phyloP scores from a whole-genome alignment of 2,113 vertebrate species.

The Boleophthalmus pectinirostris region DNA sequence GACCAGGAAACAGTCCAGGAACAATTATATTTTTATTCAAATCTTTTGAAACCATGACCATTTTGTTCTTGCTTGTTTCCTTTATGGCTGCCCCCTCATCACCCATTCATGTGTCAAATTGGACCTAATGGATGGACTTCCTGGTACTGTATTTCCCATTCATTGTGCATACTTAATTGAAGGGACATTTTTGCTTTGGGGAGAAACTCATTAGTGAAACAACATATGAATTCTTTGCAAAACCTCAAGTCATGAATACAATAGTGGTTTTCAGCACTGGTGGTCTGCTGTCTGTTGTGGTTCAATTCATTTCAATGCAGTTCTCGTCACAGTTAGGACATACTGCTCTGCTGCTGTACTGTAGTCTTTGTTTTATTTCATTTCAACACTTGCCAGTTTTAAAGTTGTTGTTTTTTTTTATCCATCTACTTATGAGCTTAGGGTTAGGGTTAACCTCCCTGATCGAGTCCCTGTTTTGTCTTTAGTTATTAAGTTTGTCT shows the following conservation, averaged over 20 bases:
- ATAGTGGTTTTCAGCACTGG: background rate
- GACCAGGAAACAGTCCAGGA: background rate
- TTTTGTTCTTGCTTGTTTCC: background rate
- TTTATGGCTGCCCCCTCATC: slow-evolving; percentile 37
- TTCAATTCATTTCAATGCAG: background rate
- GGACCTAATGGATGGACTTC: slow-evolving; percentile 51
- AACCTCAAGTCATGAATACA: background rate
- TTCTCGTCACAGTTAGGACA: too few species aligned
- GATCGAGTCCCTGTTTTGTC: too few species aligned
- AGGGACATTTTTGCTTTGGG: slow-evolving; percentile 17
- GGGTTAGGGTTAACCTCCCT: too few species aligned
- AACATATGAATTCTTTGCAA: slow-evolving; percentile 46
- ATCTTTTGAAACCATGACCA: background rate
- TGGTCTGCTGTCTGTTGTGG: background rate
- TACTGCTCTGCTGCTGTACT: too few species aligned
- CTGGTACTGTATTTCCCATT: slow-evolving; percentile 3
- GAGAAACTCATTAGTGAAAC: slow-evolving; percentile 60
- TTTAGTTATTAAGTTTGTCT: background rate
- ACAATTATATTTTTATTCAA: background rate
- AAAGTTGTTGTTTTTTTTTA: background rate
- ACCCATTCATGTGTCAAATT: slow-evolving; percentile 60
- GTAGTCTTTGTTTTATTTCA: background rate
- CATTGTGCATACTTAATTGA: slow-evolving; percentile 35
- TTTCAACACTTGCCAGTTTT: background rate
- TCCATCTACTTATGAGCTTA: too few species aligned